Percentiles rank a stretch among this genome's conserved stretches.
Evolutionary conservation across 2,113 vertebrate genomes (phyloP).

Genomic region (Podarcis muralis): DNA sequence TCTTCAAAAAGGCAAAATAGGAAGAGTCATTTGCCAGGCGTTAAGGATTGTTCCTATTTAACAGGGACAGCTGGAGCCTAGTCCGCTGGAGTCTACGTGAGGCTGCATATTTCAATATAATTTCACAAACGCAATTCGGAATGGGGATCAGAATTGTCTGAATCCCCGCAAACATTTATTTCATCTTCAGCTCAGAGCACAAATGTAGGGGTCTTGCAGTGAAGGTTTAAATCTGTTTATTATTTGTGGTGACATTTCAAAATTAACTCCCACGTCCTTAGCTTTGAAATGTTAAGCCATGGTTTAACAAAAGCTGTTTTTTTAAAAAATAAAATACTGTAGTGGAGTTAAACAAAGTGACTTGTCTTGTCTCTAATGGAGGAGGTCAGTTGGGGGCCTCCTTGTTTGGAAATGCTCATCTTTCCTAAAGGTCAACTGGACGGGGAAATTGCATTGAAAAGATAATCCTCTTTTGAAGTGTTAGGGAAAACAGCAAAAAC

Average conservation of each 20-base stretch:
- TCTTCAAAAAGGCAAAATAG: too few species aligned
- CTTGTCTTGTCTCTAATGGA: not conserved
- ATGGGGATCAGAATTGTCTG: not conserved
- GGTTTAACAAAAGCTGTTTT: not conserved
- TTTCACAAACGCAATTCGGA: not conserved
- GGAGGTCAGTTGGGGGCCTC: not conserved
- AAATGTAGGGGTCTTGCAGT: not conserved
- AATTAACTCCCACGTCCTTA: not conserved
- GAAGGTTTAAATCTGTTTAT: not conserved
- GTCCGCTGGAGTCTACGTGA: not conserved
- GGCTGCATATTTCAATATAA: not conserved
- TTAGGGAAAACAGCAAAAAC: not conserved
- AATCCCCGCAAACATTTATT: not conserved
- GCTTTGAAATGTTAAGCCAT: not conserved
- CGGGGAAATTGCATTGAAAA: not conserved
- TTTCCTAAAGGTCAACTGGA: constrained; percentile 4
- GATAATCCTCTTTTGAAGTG: constrained; percentile 8
- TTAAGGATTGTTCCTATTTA: too few species aligned
- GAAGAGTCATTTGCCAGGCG: too few species aligned
- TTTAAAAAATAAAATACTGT: not conserved
- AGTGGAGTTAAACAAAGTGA: not conserved
- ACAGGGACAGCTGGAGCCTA: too few species aligned
- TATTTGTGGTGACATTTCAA: not conserved
- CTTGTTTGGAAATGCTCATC: not conserved
- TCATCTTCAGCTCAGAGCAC: not conserved